Evolutionary conservation across 2,113 vertebrate species (phyloP).

Genomic region (Dascyllus trimaculatus): DNA sequence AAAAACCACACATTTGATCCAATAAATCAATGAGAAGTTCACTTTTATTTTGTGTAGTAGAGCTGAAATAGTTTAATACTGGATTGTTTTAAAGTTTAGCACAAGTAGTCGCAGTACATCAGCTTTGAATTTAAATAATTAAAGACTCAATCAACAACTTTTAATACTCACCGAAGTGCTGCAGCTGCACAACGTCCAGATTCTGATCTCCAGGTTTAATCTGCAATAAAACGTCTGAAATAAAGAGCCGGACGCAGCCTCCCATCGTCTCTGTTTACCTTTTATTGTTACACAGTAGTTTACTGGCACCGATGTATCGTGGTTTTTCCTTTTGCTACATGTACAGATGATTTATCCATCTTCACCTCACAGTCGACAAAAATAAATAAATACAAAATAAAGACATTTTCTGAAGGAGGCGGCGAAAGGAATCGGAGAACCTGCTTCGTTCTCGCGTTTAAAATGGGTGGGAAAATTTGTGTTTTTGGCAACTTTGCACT

Average conservation of each 20-base stretch:
- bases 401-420: constrained; percentile 60
- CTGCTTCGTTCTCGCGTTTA: constrained; percentile 33
- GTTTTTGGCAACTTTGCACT: constrained; percentile 83
- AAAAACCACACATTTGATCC: no score
- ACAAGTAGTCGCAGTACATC: no score
- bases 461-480: constrained; percentile 41
- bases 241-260: constrained; percentile 15
- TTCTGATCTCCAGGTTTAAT: no score
- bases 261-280: constrained; percentile 53
- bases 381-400: constrained; percentile 83
- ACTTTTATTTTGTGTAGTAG: no score
- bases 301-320: constrained; percentile 78
- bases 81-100: no score
- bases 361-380: constrained; percentile 78
- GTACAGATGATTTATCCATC: constrained; percentile 78
- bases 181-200: no score
- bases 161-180: no score
- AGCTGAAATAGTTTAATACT: no score
- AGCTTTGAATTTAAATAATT: no score
- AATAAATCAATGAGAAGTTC: no score
- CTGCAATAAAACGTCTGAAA: background rate
- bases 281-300: constrained; percentile 84
- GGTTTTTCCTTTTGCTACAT: constrained; percentile 84
- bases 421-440: constrained; percentile 45
- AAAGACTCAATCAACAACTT: no score